phyloP scores from a whole-genome alignment of 1,140 invertebrate genomes.

The Drosophila rhopaloa region DNA sequence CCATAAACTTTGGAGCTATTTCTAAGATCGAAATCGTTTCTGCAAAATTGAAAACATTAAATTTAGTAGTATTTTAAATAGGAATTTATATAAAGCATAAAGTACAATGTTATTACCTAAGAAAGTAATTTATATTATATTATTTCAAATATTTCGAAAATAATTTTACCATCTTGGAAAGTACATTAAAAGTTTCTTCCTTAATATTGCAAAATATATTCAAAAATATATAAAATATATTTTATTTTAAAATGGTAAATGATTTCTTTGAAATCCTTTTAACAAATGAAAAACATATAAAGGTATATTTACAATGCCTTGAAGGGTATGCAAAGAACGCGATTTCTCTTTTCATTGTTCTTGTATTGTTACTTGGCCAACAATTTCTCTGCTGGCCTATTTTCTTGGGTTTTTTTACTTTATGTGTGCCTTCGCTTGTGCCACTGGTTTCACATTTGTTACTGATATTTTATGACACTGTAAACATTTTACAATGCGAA shows the following conservation, averaged over 20 bases:
- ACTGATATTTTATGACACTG: constrained; percentile 81
- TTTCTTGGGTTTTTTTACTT: constrained; percentile 40
- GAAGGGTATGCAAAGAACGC: constrained; percentile 1
- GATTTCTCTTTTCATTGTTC: constrained; percentile 20
- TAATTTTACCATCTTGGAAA: too few species aligned
- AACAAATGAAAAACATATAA: not conserved
- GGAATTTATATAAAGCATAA: too few species aligned
- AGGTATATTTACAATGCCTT: not conserved
- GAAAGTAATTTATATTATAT: too few species aligned
- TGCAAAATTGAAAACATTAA: too few species aligned
- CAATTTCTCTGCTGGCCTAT: constrained; percentile 22
- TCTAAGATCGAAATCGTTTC: too few species aligned
- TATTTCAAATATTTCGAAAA: too few species aligned
- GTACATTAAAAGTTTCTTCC: too few species aligned
- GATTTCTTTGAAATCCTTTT: not conserved
- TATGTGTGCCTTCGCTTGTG: constrained; percentile 13
- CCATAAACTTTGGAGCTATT: too few species aligned
- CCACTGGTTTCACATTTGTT: constrained; percentile 62
- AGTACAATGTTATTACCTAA: too few species aligned
- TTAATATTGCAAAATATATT: too few species aligned
- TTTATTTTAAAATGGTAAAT: not conserved
- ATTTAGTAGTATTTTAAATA: too few species aligned
- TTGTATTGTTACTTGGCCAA: constrained; percentile 50
- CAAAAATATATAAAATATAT: too few species aligned
- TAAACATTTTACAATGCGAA: constrained; percentile 74